These are phyloP conservation scores for Lithophane leautieri DNA, from an alignment of 2,888 invertebrate species.

Conservation along the genomic window DNA sequence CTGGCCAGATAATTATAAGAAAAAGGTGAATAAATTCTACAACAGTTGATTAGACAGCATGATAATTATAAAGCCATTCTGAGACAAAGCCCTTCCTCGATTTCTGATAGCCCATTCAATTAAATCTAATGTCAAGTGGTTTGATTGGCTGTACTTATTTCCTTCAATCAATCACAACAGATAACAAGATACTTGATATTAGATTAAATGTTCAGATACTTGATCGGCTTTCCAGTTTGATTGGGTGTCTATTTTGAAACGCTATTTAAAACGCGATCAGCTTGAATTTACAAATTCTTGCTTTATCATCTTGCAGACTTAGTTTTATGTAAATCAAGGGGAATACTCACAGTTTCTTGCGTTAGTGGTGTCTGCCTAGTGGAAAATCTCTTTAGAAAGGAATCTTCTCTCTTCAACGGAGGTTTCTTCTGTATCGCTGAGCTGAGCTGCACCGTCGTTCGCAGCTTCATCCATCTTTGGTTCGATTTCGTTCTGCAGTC, in stretches of 20 bases:
- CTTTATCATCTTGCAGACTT: not conserved
- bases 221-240: not conserved
- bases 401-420: constrained; percentile 97
- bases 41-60: not conserved
- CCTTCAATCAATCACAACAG: not conserved
- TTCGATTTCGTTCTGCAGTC: constrained; percentile 96
- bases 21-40: too few relatives aligned
- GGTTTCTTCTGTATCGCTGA: constrained; percentile 97
- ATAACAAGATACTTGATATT: not conserved
- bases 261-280: not conserved
- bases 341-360: constrained; percentile 93
- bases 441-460: constrained; percentile 97
- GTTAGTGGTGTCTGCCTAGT: constrained; percentile 97
- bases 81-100: not conserved
- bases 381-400: constrained; percentile 97
- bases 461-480: constrained; percentile 98
- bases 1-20: not conserved
- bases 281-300: not conserved
- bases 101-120: not conserved
- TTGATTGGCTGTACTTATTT: not conserved
- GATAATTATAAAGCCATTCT: not conserved
- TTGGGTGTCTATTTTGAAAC: not conserved
- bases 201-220: not conserved
- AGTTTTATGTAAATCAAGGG: too few relatives aligned
- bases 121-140: constrained; percentile 12